Base-by-base conservation (phyloP, 2,113 vertebrate species). In the Sinocyclocheilus anophthalmus region DNA sequence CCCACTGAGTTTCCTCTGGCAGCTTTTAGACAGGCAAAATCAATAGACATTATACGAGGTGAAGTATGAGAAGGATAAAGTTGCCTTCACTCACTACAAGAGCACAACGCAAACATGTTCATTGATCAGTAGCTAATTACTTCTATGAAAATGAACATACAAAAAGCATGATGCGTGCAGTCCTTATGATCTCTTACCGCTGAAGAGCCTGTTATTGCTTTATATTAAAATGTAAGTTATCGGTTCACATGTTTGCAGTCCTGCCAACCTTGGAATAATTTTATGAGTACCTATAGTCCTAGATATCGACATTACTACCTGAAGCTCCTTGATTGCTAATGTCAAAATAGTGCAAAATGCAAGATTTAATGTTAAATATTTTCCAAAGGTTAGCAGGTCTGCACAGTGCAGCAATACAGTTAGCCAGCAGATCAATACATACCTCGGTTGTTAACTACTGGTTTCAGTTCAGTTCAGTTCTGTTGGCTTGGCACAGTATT, bases 1-100 rank as follows among this genome's bases (percentile, higher is more conserved):
- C 87, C 90, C 87, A 83, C 79, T 22, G 77, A 67, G 90, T 69
- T 83, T 90, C 88, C 85, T 84, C 83, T 83, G 83, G 61, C 76
- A 57, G 86, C 87, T 87, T 42, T 84, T 89, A 90, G 88, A 87
- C 76, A 86, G 82, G 72, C 59, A 63, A 76, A 79, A 55, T 33
- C 55, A 79, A 79, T 6, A 77, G 48, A 77, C 6, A 0, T 55
- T 55, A 16, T n/a, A 18, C 11, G 0, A 61, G 33, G 53, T n/a
- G 18, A 84, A 76, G 37, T 13, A 84, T 26, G 39, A 76, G n/a
- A 57, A 37, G 22, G 18, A 72, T 73, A 55, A 30, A 55, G 50
- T 77, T 77, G 48, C 24, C n/a, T 45, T 75, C 4, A 73, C 20
- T 10, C 1, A 39, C 69, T 72, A 22, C 37, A 24, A 14, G 22